Base-by-base conservation (phyloP, 2,797 vertebrate genomes). In the Argyrosomus regius region DNA sequence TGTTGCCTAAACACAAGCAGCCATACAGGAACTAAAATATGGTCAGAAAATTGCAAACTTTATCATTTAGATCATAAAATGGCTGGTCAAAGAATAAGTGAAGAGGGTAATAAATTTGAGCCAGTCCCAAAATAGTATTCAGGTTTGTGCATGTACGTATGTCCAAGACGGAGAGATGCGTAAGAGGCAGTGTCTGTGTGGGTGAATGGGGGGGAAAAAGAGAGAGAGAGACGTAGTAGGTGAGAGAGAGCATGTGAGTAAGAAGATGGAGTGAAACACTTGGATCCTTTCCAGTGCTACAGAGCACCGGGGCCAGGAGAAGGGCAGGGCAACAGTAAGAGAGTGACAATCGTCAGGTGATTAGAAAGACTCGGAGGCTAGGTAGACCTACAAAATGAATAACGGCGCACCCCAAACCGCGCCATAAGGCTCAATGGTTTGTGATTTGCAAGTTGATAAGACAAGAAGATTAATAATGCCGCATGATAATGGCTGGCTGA, bases 371-470 rank as follows among this genome's bases (percentile, higher is more conserved):
- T 97, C 95, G 96, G 95, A 97, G 97, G 97, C 97, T 96, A 97
- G 97, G 96, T 97, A 97, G 97, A 97, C 97, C 97, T 98, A 98
- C 97, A 98, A 98, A 99, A 99, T 98, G 98, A 99, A 97, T 98
- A 99, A 99, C 97, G 95, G 95, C 96, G 95, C 97, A 97, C 97
- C 97, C 97, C 97, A 97, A 98, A 99, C 97, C 95, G 97, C 95
- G 97, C 98, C 97, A 98, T 97, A 97, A 99, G 98, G 97, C 97
- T 98, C 96, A 96, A 98, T 97, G 97, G 96, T 97, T 99, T 98
- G 97, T 98, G 98, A 99, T 99, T 98, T 99, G 98, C 98, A 98
- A 99, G 98, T 99, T 99, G 97, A 99, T 99, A 99, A 99, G 98
- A 99, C 98, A 99, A 98, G 98, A 99, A 99, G 98, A 99, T 99